A percentile compares a stretch with the other conserved stretches of the same genome.
Conservation (phyloP, 1,140 invertebrate species). For the Nomia melanderi region DNA sequence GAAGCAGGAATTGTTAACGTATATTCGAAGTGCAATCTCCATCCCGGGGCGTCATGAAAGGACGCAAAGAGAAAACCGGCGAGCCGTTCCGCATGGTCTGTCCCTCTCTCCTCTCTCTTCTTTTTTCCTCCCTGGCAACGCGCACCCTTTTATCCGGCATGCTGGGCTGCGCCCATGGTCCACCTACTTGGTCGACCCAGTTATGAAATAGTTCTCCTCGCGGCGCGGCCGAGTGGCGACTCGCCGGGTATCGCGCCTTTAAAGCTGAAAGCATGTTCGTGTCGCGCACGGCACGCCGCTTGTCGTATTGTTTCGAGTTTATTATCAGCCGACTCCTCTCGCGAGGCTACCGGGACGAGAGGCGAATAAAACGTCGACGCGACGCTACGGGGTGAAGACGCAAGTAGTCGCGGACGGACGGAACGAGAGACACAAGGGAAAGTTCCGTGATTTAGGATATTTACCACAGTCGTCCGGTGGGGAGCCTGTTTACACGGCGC, state of each 20-base stretch:
- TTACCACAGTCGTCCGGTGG: background rate
- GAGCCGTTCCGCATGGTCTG: conserved; percentile 1
- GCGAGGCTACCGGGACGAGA: too few relatives aligned
- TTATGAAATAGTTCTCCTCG: conserved; percentile 64
- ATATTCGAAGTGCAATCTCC: background rate
- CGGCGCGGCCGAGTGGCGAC: conserved; percentile 50
- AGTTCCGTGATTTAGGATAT: conserved; percentile 26
- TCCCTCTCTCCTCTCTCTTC: background rate
- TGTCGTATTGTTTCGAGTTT: conserved; percentile 66
- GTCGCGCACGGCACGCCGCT: conserved; percentile 58
- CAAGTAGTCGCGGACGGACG: background rate
- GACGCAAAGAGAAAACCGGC: background rate
- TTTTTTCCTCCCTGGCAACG: conserved; percentile 14
- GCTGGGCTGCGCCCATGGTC: conserved; percentile 14
- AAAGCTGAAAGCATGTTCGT: conserved; percentile 78
- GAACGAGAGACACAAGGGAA: background rate
- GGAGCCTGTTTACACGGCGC: background rate
- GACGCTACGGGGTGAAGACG: conserved; percentile 5
- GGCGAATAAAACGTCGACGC: conserved; percentile 2
- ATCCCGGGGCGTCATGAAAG: background rate
- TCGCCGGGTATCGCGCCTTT: conserved; percentile 70
- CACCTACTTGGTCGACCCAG: conserved; percentile 57
- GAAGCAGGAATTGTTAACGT: background rate
- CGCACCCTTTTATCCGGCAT: conserved; percentile 20
- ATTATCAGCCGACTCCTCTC: conserved; percentile 51